Evolutionary conservation across 2,888 invertebrate genomes (phyloP).

Genomic region (Sarcophaga caerulescens): DNA sequence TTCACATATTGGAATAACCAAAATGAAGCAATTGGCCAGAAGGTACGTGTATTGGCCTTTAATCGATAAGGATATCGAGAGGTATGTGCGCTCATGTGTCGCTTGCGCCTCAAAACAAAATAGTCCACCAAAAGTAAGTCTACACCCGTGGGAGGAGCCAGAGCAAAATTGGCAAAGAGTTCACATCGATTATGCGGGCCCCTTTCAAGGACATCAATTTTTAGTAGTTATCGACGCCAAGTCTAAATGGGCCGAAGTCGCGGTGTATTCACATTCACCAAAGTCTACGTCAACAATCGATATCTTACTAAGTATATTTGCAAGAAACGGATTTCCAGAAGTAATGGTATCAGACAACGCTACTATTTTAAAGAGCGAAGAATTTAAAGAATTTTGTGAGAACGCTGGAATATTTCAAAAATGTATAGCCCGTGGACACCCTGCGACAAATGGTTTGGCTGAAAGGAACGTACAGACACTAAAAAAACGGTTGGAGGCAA

Average conservation of each 20-base stretch:
- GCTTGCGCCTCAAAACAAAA: too few relatives aligned
- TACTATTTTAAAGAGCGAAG: not conserved
- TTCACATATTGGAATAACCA: conserved; percentile 72
- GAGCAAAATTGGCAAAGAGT: conserved; percentile 54
- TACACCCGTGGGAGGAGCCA: conserved; percentile 57
- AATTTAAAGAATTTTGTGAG: too few relatives aligned
- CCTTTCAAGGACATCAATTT: conserved; percentile 43
- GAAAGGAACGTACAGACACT: too few relatives aligned
- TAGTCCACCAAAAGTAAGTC: conserved; percentile 45
- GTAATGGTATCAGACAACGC: too few relatives aligned
- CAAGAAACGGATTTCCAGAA: conserved; percentile 16
- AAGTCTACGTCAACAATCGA: conserved; percentile 54
- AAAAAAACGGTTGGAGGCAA: too few relatives aligned
- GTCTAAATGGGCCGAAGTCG: conserved; percentile 56
- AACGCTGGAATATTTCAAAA: too few relatives aligned
- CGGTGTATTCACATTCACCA: conserved; percentile 36
- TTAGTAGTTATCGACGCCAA: conserved; percentile 46
- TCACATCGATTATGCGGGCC: conserved; percentile 56
- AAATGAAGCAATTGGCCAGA: conserved; percentile 69
- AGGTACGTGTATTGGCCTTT: conserved; percentile 64
- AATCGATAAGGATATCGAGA: conserved; percentile 48
- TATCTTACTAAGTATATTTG: conserved; percentile 41
- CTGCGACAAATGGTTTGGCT: too few relatives aligned
- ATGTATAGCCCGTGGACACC: too few relatives aligned
- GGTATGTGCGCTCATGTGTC: too few relatives aligned